Evolutionary conservation across 1,140 invertebrate species (phyloP), one percentile per base, ranked within the genome.

Genomic region (Melitaea cinxia): DNA sequence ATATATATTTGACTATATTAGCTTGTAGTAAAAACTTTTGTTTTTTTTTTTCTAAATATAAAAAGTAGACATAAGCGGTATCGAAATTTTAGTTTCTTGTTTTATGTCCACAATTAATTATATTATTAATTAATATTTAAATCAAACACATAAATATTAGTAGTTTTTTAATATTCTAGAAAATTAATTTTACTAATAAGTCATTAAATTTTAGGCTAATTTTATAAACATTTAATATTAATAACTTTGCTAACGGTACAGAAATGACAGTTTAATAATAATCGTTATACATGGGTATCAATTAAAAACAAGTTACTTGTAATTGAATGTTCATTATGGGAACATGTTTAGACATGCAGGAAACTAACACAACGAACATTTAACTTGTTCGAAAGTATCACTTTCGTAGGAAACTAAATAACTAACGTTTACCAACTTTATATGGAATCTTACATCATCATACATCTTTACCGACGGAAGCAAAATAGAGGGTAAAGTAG

Each of bases 351-450:
- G 49, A 65, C 55, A 39, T 59, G 30, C 56, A 59, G 63, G 63
- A 65, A 65, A 60, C 49, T 45, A 52, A 59, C 24, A 59, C 35
- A 52, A 57, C 62, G 52, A 65, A 65, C 33, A 65, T 52, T 58
- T 37, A 59, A 65, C 55, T 54, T 35, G 63, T 65, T 65, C 7
- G 63, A 65, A 65, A 65, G 63, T 65, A 65, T 53, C 54, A 54
- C 63, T 65, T 65, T 65, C 62, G 54, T 37, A 57, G 45, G 62
- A 47, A 65, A 65, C 62, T 52, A 39, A 65, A 57, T 50, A 37
- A 26, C 24, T 47, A 26, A 24, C 28, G 42, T 45, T 49, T 55
- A 12, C 45, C n/a, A n/a, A 39, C 62, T 65, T 30, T 65, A 57
- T 65, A 65, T 39, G 62, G 62, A 9, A n/a, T n/a, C n/a, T n/a